phyloP scores from a whole-genome alignment of 2,797 vertebrate species.

The Melanogrammus aeglefinus region DNA sequence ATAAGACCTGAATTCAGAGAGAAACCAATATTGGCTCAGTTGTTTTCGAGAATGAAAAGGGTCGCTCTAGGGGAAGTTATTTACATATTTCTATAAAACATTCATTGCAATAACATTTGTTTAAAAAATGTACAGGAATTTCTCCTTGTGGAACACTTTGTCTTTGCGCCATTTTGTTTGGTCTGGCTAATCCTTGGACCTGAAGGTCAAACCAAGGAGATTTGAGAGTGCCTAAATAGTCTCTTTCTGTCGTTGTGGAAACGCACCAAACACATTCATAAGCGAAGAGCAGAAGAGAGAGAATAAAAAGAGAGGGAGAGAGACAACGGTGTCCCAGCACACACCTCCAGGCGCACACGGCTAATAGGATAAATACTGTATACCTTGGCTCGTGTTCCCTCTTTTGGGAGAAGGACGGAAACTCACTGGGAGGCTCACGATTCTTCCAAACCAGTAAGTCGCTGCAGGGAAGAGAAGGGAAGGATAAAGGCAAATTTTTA shows the following conservation, averaged over 20 bases:
- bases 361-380: slow-evolving; percentile 1
- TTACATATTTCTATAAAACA: not conserved
- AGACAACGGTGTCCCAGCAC: not conserved
- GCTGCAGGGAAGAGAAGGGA: not conserved
- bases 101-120: not conserved
- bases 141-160: not conserved
- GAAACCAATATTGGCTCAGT: not conserved
- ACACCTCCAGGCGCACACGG: not conserved
- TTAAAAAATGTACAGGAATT: not conserved
- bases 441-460: not conserved
- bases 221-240: not conserved
- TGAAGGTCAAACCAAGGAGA: not conserved
- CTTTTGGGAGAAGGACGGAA: not conserved
- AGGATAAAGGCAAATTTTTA: not conserved
- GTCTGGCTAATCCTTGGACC: not conserved
- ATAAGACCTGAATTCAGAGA: not conserved
- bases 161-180: not conserved
- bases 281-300: not conserved
- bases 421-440: not conserved
- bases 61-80: not conserved
- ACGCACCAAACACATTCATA: not conserved
- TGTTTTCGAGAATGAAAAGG: not conserved
- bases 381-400: slow-evolving; percentile 1
- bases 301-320: not conserved
- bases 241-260: not conserved